Evolutionary conservation across 2,888 invertebrate genomes (phyloP).

Genomic region (Pammene aurita): DNA sequence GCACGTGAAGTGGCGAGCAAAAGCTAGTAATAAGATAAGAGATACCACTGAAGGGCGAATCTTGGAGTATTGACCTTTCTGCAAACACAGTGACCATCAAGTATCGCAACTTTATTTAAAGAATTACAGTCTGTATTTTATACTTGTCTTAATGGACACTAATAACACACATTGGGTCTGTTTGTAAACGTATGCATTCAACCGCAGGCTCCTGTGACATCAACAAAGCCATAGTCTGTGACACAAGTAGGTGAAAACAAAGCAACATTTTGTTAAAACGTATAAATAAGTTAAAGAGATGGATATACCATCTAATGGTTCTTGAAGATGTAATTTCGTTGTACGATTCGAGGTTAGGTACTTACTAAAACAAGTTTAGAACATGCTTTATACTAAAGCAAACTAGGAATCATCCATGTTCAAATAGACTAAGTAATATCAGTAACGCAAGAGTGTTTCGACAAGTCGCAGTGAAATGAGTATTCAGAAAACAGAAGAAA

Average conservation of each 20-base stretch:
- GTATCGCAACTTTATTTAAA: background rate
- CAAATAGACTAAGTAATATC: conserved; percentile 7
- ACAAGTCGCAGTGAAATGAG: conserved; percentile 26
- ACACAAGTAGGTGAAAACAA: background rate
- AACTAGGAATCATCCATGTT: conserved; percentile 20
- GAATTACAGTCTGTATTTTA: background rate
- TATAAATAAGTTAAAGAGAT: background rate
- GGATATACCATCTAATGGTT: background rate
- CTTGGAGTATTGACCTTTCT: too few relatives aligned
- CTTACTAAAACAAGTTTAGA: background rate
- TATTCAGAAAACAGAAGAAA: conserved; percentile 54
- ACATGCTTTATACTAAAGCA: conserved; percentile 31
- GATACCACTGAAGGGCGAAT: too few relatives aligned
- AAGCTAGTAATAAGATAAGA: too few relatives aligned
- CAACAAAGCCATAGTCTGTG: conserved; percentile 18
- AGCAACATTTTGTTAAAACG: background rate
- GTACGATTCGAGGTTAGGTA: too few relatives aligned
- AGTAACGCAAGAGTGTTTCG: conserved; percentile 13
- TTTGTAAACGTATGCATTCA: conserved; percentile 37
- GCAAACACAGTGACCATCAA: too few relatives aligned
- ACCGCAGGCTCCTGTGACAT: conserved; percentile 13
- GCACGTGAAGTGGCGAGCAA: too few relatives aligned
- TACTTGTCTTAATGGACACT: conserved; percentile 10
- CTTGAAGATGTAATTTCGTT: background rate
- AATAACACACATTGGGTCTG: conserved; percentile 33